Percentiles rank a stretch among this genome's conserved stretches.
Evolutionary conservation across 2,797 vertebrate species (phyloP).

Genomic region (Caiman crocodilus): DNA sequence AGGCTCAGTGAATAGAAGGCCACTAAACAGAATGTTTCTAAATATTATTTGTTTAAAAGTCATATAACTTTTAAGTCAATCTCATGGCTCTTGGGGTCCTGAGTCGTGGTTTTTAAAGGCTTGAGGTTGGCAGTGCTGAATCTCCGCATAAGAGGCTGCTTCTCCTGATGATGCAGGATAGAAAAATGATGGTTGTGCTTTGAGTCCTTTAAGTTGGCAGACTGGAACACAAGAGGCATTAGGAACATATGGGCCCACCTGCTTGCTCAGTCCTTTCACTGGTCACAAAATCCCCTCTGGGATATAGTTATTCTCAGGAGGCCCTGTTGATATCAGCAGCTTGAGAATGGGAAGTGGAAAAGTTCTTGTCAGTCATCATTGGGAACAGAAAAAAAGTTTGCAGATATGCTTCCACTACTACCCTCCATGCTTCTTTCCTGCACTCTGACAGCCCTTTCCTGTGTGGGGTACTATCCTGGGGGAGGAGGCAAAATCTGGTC

Average conservation of each 20-base stretch:
- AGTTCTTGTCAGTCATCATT: not conserved
- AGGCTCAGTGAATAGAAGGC: not conserved
- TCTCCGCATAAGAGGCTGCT: not conserved
- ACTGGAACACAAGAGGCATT: not conserved
- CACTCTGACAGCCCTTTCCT: not conserved
- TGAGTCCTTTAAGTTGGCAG: not conserved
- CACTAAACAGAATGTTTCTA: not conserved
- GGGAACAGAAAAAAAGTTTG: not conserved
- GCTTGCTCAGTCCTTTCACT: not conserved
- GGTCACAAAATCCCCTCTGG: not conserved
- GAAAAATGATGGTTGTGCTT: not conserved
- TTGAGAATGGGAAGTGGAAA: not conserved
- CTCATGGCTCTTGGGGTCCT: not conserved
- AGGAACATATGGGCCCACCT: rapidly evolving
- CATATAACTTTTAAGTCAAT: not conserved
- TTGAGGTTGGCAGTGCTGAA: rapidly evolving
- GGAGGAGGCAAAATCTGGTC: not conserved
- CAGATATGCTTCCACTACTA: too few species aligned
- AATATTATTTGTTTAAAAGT: not conserved
- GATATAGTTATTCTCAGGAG: not conserved
- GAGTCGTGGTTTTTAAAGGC: not conserved
- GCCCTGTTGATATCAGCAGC: rapidly evolving
- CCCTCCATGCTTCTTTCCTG: not conserved
- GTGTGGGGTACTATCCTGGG: not conserved
- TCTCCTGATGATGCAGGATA: not conserved